A percentile compares a stretch with the other conserved stretches of the same genome.
These are phyloP conservation scores for Malachius bipustulatus DNA, from an alignment of 2,888 invertebrate genomes.

Conservation along the genomic window DNA sequence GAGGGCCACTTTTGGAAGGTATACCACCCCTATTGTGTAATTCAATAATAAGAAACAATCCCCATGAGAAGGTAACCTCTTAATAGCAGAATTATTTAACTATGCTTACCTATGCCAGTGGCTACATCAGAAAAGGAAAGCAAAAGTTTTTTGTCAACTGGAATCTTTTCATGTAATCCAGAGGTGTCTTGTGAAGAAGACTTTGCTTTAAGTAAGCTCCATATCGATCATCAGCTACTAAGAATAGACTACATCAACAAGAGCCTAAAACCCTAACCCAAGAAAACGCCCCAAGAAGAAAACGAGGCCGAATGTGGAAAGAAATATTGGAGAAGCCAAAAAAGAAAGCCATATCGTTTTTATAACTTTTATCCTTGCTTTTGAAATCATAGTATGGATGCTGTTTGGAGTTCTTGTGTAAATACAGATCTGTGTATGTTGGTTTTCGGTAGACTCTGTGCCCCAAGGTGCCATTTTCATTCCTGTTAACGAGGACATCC, in stretches of 20 bases:
- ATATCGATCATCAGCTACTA: slow-evolving; percentile 5
- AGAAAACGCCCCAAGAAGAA: neutral
- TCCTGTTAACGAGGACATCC: no score
- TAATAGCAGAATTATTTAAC: slow-evolving; percentile 10
- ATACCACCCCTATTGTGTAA: slow-evolving; percentile 27
- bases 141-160: slow-evolving; percentile 7
- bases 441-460: no score
- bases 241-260: slow-evolving; percentile 1
- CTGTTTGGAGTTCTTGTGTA: no score
- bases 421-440: no score
- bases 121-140: slow-evolving; percentile 12
- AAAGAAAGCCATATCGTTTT: slow-evolving; percentile 1
- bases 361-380: no score
- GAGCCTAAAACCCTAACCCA: slow-evolving; percentile 1
- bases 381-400: no score
- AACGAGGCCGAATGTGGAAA: neutral
- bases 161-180: slow-evolving; percentile 10
- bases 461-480: no score
- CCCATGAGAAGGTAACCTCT: slow-evolving; percentile 8
- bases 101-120: slow-evolving; percentile 9
- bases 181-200: slow-evolving; percentile 11
- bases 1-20: slow-evolving; percentile 24
- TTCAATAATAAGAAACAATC: slow-evolving; percentile 17
- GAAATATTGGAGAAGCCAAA: no score
- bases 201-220: no score